phyloP scores from a whole-genome alignment of 2,113 vertebrate species.

The Alligator mississippiensis region DNA sequence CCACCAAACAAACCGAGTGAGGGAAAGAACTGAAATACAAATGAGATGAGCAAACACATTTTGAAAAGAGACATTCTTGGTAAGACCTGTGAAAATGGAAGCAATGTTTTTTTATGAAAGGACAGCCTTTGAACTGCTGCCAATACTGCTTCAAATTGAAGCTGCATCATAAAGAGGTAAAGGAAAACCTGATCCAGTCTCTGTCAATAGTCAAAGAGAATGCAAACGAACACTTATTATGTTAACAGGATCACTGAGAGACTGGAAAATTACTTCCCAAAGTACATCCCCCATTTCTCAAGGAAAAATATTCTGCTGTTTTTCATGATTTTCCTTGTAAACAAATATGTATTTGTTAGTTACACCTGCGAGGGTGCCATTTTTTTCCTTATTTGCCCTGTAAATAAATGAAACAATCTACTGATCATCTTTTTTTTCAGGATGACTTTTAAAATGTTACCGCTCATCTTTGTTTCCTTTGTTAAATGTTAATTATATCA shows the following conservation, averaged over 20 bases:
- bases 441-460: neutral
- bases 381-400: conserved; percentile 28
- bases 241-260: neutral
- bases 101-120: neutral
- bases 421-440: neutral
- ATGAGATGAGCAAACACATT: neutral
- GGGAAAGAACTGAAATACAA: neutral
- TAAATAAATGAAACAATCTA: conserved; percentile 33
- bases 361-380: neutral
- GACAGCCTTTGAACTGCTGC: neutral
- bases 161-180: neutral
- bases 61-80: neutral
- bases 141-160: neutral
- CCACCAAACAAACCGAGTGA: neutral
- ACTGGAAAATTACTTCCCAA: neutral
- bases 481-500: neutral
- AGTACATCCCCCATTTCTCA: neutral
- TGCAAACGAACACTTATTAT: neutral
- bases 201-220: neutral
- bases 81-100: neutral
- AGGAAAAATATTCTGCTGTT: neutral
- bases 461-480: neutral
- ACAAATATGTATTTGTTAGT: conserved; percentile 8
- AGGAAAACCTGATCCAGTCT: neutral
- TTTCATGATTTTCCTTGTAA: neutral